Evolutionary conservation across 2,888 invertebrate genomes (phyloP).

Genomic region (Temnothorax ravouxi): DNA sequence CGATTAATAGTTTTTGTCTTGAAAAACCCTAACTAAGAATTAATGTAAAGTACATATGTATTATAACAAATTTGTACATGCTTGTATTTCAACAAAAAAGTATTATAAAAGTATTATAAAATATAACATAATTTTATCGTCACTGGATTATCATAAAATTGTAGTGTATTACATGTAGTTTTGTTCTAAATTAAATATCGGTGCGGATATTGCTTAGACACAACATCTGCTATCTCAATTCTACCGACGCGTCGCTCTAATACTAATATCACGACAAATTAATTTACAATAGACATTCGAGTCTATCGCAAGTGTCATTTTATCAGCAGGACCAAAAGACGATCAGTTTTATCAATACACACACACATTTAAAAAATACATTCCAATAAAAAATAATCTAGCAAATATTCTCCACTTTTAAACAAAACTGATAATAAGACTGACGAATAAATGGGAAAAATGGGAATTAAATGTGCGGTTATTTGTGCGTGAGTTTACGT

Average conservation of each 20-base stretch:
- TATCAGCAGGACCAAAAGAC: background rate
- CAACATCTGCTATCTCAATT: background rate
- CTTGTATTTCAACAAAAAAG: background rate
- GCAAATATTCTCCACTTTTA: background rate
- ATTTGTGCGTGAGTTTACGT: too few relatives aligned
- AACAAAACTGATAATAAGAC: background rate
- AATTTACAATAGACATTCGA: background rate
- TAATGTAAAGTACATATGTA: background rate
- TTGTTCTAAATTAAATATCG: background rate
- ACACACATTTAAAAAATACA: background rate
- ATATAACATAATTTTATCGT: background rate
- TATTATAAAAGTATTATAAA: too few relatives aligned
- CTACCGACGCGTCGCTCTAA: background rate
- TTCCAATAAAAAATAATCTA: background rate
- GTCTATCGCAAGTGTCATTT: background rate
- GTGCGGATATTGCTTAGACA: constrained; percentile 9
- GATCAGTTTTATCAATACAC: constrained; percentile 11
- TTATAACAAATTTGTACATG: background rate
- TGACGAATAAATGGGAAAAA: too few relatives aligned
- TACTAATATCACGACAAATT: background rate
- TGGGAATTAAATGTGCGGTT: too few relatives aligned
- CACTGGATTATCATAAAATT: background rate
- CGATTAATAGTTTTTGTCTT: background rate
- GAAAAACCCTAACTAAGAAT: background rate
- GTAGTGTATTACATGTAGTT: background rate